A percentile compares a stretch with the other conserved stretches of the same genome.
Conservation (phyloP, 2,797 vertebrate species). For the Sorex maritimensis region DNA sequence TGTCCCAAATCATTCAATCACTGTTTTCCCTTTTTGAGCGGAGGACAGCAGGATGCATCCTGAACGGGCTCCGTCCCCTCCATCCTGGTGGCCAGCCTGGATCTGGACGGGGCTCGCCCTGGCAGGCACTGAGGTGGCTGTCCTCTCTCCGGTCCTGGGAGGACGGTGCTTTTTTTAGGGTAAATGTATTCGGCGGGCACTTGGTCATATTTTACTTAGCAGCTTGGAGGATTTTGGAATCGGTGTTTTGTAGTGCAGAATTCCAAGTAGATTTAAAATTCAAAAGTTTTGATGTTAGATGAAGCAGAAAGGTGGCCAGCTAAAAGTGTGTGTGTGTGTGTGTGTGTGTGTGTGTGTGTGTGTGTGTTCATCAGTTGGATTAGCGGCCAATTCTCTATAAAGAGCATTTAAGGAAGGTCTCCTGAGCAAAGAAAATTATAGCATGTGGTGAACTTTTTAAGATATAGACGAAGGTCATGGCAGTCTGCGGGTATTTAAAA, state of each 20-base stretch:
- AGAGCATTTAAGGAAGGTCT: constrained; percentile 87
- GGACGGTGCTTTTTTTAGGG: neutral
- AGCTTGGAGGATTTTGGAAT: constrained; percentile 60
- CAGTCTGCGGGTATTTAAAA: constrained; percentile 89
- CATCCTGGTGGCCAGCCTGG: neutral
- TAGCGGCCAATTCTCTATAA: constrained; percentile 86
- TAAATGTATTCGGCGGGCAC: constrained; percentile 18
- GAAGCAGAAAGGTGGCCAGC: constrained; percentile 41
- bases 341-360: neutral
- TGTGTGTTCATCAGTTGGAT: constrained; percentile 77
- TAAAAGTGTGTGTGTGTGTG: constrained; percentile 32
- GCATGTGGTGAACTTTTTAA: constrained; percentile 90
- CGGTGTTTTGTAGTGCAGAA: constrained; percentile 52
- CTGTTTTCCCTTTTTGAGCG: constrained; percentile 8
- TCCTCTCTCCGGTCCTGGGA: neutral
- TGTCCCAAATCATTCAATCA: neutral
- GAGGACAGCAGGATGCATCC: neutral
- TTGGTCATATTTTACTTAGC: constrained; percentile 69
- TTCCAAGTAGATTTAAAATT: constrained; percentile 43
- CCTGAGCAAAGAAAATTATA: constrained; percentile 89
- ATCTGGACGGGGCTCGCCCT: neutral
- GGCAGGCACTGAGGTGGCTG: neutral
- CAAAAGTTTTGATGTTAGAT: constrained; percentile 61
- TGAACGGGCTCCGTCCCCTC: too few species aligned
- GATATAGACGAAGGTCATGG: constrained; percentile 89